These are phyloP conservation scores for Geotrupes spiniger DNA, from an alignment of 2,888 invertebrate species.

Conservation along the genomic window DNA sequence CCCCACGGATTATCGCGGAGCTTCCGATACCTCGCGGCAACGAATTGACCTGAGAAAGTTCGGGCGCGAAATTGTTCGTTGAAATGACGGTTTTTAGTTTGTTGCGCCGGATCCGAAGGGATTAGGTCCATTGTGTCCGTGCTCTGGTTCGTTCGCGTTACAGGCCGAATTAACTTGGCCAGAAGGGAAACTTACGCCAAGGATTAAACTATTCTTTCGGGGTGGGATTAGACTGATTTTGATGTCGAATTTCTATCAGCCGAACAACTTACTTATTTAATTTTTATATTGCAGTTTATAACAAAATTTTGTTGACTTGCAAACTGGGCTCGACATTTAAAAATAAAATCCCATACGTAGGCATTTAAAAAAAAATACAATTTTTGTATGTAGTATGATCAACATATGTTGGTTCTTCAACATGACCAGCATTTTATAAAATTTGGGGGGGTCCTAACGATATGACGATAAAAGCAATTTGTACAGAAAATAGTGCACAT, in stretches of 20 bases:
- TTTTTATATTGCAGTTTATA: no score
- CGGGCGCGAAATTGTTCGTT: slow-evolving; percentile 41
- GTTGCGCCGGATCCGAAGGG: slow-evolving; percentile 44
- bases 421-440: no score
- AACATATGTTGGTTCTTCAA: no score
- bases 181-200: slow-evolving; percentile 45
- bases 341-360: no score
- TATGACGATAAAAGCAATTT: no score
- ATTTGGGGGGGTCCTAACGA: no score
- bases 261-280: slow-evolving; percentile 3
- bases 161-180: slow-evolving; percentile 44
- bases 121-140: slow-evolving; percentile 47
- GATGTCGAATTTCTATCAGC: slow-evolving; percentile 41
- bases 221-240: slow-evolving; percentile 46
- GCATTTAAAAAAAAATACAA: no score
- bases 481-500: no score
- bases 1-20: slow-evolving; percentile 1
- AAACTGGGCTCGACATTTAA: no score
- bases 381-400: no score
- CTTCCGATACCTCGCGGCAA: slow-evolving; percentile 1
- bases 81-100: slow-evolving; percentile 47
- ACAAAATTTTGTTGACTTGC: no score
- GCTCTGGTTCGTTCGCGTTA: slow-evolving; percentile 39
- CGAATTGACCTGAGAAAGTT: slow-evolving; percentile 29
- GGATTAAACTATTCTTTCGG: slow-evolving; percentile 47